Conservation (phyloP, 1,140 invertebrate species). For the Lepidostoma basale region DNA sequence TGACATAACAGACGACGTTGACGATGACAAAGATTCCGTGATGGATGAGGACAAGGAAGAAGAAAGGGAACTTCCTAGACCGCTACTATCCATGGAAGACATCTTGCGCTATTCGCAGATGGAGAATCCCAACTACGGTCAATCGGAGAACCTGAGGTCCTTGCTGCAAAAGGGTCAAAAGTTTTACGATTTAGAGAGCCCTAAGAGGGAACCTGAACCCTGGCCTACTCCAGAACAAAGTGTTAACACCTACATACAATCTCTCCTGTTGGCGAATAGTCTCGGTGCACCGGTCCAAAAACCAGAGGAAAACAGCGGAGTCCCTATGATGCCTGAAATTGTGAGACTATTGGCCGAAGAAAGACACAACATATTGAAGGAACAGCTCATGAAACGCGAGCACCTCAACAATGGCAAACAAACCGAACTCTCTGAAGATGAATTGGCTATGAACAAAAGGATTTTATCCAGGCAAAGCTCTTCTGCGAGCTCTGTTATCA, state of each 20-base stretch:
- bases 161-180: conserved; percentile 59
- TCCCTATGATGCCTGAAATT: conserved; percentile 62
- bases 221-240: conserved; percentile 61
- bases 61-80: conserved; percentile 64
- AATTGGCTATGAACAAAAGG: conserved; percentile 40
- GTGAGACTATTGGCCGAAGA: conserved; percentile 63
- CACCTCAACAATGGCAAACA: conserved; percentile 49
- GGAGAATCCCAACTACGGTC: conserved; percentile 48
- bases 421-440: conserved; percentile 52
- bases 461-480: conserved; percentile 51
- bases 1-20: conserved; percentile 49
- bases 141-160: conserved; percentile 63
- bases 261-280: conserved; percentile 48
- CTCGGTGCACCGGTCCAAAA: conserved; percentile 35
- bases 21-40: conserved; percentile 67
- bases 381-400: conserved; percentile 50
- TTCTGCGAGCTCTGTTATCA: conserved; percentile 51
- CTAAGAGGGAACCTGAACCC: conserved; percentile 50
- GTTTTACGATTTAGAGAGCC: conserved; percentile 42
- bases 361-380: conserved; percentile 47
- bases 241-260: conserved; percentile 60
- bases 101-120: conserved; percentile 64
- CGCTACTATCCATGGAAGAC: conserved; percentile 66
- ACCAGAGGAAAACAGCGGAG: conserved; percentile 44
- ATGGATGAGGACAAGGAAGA: conserved; percentile 71